Conservation (phyloP, 2,797 vertebrate species). For the Benthosema pterotum region DNA sequence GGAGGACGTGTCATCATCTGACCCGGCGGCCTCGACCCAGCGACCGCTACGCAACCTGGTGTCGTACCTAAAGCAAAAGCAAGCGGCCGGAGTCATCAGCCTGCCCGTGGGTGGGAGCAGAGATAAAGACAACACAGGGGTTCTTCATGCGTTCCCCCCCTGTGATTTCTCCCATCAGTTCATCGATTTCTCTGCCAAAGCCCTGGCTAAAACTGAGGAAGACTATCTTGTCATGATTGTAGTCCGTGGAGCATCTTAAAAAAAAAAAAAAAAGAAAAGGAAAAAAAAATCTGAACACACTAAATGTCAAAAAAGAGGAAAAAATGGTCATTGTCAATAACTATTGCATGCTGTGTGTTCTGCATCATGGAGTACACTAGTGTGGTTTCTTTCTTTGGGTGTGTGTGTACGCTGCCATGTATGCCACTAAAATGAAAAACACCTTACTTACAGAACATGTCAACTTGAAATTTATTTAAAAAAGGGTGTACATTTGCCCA, state of each 20-base stretch:
- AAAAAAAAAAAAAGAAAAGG: constrained; percentile 67
- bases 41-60: constrained; percentile 98
- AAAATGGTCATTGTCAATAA: constrained; percentile 74
- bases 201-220: constrained; percentile 98
- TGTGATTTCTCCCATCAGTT: constrained; percentile 99
- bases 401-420: constrained; percentile 72
- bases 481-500: constrained; percentile 36
- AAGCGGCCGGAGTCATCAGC: constrained; percentile 98
- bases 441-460: constrained; percentile 49
- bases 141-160: constrained; percentile 98
- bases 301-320: constrained; percentile 51
- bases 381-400: constrained; percentile 64
- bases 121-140: constrained; percentile 98
- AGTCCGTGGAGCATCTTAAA: constrained; percentile 97
- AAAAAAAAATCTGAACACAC: constrained; percentile 66
- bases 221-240: constrained; percentile 99
- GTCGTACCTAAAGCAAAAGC: constrained; percentile 99
- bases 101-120: constrained; percentile 96
- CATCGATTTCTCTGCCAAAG: constrained; percentile 98
- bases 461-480: constrained; percentile 39
- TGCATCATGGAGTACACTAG: constrained; percentile 91
- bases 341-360: constrained; percentile 85
- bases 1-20: constrained; percentile 83
- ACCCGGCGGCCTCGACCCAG: constrained; percentile 90
- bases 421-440: constrained; percentile 71